Percentiles rank a stretch among this genome's conserved stretches.
Evolutionary conservation across 1,140 invertebrate genomes (phyloP).

Genomic region (Vanessa tameamea): DNA sequence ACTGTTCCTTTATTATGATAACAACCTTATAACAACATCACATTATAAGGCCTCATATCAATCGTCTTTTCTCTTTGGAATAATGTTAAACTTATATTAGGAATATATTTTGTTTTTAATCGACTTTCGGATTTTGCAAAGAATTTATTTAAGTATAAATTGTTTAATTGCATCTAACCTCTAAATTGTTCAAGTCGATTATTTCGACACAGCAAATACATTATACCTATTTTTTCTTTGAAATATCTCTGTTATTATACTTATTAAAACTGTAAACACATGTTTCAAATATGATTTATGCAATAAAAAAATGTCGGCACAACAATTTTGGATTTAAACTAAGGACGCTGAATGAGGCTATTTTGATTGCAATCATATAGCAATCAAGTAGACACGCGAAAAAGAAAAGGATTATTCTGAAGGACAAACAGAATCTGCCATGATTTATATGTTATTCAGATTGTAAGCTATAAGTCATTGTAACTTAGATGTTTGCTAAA

Average conservation of each 20-base stretch:
- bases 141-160: neutral
- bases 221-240: neutral
- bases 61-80: slow-evolving; percentile 21
- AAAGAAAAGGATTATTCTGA: slow-evolving; percentile 35
- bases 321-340: slow-evolving; percentile 19
- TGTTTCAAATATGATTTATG: neutral
- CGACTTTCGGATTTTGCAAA: neutral
- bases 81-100: neutral
- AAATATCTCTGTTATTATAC: neutral
- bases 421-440: slow-evolving; percentile 16
- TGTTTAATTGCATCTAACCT: too few relatives aligned
- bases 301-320: neutral
- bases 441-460: neutral
- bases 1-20: slow-evolving; percentile 62
- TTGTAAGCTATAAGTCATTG: neutral
- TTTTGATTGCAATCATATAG: slow-evolving; percentile 47
- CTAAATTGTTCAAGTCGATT: too few relatives aligned
- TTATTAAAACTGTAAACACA: neutral
- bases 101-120: neutral
- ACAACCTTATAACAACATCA: slow-evolving; percentile 41
- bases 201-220: neutral
- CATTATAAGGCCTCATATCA: slow-evolving; percentile 7
- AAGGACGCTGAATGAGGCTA: slow-evolving; percentile 36
- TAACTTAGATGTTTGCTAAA: too few relatives aligned
- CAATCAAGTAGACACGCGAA: slow-evolving; percentile 46